Evolutionary conservation across 2,888 invertebrate species (phyloP).

Genomic region (Tromatobia lineatoria): DNA sequence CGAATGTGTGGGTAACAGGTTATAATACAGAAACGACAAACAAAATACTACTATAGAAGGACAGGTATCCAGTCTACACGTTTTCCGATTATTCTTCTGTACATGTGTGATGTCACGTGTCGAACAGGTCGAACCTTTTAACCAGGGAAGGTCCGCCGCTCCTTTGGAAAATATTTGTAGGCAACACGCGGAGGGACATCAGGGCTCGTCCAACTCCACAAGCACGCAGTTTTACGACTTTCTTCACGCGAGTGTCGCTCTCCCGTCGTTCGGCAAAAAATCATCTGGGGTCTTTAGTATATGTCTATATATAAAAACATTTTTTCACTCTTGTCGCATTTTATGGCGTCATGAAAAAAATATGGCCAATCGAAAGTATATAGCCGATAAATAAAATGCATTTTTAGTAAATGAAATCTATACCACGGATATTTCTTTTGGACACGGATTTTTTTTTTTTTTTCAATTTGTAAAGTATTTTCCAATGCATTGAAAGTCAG

Average conservation of each 20-base stretch:
- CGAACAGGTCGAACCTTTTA: constrained; percentile 43
- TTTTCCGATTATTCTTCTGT: constrained; percentile 36
- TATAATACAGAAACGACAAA: constrained; percentile 44
- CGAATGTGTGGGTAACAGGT: constrained; percentile 12
- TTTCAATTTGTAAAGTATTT: too few species aligned
- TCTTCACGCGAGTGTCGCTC: constrained; percentile 12
- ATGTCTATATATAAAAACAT: neutral
- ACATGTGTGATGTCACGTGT: constrained; percentile 35
- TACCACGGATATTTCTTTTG: too few species aligned
- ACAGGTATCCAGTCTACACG: neutral
- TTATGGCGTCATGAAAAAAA: constrained; percentile 1
- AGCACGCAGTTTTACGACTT: constrained; percentile 23
- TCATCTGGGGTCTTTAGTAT: constrained; percentile 24
- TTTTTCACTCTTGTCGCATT: constrained; percentile 17
- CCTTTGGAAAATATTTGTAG: constrained; percentile 72
- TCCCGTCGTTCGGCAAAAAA: constrained; percentile 2
- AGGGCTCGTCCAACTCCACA: neutral
- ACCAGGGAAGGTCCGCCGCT: constrained; percentile 59
- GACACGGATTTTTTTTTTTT: too few species aligned
- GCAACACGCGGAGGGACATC: constrained; percentile 22
- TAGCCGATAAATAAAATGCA: too few species aligned
- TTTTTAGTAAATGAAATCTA: too few species aligned
- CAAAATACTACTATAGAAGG: constrained; percentile 2
- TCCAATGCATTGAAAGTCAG: too few species aligned
- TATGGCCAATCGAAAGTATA: too few species aligned